Percentiles rank a stretch among this genome's conserved stretches.
phyloP scores from a whole-genome alignment of 2,113 vertebrate genomes.

The Calonectris borealis region DNA sequence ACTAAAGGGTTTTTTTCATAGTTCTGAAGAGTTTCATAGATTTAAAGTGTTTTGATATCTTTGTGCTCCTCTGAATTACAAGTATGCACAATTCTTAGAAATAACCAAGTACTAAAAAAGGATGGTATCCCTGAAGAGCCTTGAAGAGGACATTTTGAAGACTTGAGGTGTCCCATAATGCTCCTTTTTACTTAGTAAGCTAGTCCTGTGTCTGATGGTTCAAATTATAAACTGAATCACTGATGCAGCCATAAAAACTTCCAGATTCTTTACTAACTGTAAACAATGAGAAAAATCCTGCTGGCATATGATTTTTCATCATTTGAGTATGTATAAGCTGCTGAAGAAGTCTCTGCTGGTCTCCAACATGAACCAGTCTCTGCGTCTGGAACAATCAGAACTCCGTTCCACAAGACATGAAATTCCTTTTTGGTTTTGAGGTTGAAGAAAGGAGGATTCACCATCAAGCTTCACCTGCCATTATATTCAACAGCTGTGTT shows the following conservation, averaged over 20 bases:
- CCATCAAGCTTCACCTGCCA: background rate
- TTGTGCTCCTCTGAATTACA: background rate
- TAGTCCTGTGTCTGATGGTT: background rate
- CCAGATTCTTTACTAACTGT: background rate
- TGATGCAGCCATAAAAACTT: background rate
- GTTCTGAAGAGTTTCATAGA: background rate
- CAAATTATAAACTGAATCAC: background rate
- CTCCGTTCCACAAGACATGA: background rate
- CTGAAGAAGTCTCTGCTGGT: background rate
- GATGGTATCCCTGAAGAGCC: background rate
- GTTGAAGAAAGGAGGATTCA: background rate
- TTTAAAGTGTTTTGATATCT: background rate
- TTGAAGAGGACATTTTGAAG: background rate
- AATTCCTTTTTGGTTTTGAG: background rate
- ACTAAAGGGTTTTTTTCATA: background rate
- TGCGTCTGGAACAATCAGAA: background rate
- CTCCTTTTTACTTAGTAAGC: background rate
- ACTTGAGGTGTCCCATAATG: background rate
- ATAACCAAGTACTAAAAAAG: background rate
- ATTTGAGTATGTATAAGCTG: background rate
- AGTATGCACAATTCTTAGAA: background rate
- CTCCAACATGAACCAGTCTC: fast-evolving
- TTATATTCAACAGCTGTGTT: background rate
- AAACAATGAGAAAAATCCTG: background rate
- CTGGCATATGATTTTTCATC: background rate